Percentiles rank a stretch among this genome's conserved stretches.
Evolutionary conservation across 1,140 invertebrate species (phyloP).

Genomic region (Drosophila arawakana): DNA sequence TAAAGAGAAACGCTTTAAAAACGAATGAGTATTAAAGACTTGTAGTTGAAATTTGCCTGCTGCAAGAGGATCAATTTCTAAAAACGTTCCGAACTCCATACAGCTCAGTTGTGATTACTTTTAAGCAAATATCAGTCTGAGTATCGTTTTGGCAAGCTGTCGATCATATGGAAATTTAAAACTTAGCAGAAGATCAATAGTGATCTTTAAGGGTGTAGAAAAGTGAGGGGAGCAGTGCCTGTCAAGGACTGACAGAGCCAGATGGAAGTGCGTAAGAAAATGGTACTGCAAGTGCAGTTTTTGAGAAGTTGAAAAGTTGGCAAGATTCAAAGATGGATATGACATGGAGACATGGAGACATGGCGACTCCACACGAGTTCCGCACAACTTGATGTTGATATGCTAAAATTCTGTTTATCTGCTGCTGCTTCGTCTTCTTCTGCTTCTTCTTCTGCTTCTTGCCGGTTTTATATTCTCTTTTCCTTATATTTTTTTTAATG

Average conservation of each 20-base stretch:
- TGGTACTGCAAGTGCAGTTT: slow-evolving; percentile 13
- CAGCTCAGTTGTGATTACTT: no score
- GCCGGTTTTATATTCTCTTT: slow-evolving; percentile 8
- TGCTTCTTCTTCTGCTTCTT: background rate
- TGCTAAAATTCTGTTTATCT: slow-evolving; percentile 18
- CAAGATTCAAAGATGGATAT: slow-evolving; percentile 10
- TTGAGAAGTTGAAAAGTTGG: background rate
- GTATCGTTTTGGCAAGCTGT: background rate
- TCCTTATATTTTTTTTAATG: slow-evolving; percentile 7
- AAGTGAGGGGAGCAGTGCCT: background rate
- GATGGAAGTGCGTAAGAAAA: slow-evolving; percentile 5
- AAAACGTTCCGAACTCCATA: no score
- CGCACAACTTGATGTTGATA: slow-evolving; percentile 37
- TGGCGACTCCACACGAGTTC: slow-evolving; percentile 26
- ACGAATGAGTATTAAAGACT: no score
- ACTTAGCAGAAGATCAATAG: background rate
- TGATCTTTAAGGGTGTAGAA: background rate
- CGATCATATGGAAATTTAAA: background rate
- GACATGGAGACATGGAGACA: slow-evolving; percentile 34
- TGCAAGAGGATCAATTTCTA: no score
- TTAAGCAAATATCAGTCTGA: no score
- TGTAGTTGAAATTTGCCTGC: no score
- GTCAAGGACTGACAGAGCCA: slow-evolving; percentile 21
- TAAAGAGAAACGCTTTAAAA: no score
- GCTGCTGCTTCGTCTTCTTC: background rate